A percentile compares a stretch with the other conserved stretches of the same genome.
Conservation (phyloP, 2,797 vertebrate genomes). For the Triplophysa bombifrons region DNA sequence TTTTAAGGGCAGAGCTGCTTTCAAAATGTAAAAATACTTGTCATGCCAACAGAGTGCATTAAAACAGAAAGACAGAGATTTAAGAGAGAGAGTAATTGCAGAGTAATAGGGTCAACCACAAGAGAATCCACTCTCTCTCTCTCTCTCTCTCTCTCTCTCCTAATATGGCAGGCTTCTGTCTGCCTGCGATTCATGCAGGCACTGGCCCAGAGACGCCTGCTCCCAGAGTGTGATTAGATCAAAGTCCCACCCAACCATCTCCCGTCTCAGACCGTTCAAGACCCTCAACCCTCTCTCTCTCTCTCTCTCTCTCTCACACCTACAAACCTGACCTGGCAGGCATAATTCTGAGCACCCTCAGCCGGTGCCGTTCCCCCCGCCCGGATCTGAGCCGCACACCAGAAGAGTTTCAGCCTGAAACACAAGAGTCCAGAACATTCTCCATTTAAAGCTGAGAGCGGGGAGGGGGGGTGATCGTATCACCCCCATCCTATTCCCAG, state of each 20-base stretch:
- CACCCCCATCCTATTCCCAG: conserved; percentile 62
- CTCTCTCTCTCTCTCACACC: conserved; percentile 21
- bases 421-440: conserved; percentile 22
- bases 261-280: conserved; percentile 32
- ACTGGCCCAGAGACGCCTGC: conserved; percentile 75
- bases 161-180: conserved; percentile 81
- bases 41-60: conserved; percentile 1
- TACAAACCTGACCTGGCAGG: conserved; percentile 20
- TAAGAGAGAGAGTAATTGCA: background rate
- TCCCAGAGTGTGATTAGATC: conserved; percentile 81
- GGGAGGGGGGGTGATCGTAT: conserved; percentile 2
- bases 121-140: conserved; percentile 47
- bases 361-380: background rate
- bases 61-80: background rate
- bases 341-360: background rate
- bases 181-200: conserved; percentile 78
- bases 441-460: conserved; percentile 18
- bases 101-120: conserved; percentile 19
- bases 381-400: background rate
- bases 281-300: conserved; percentile 14
- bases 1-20: background rate
- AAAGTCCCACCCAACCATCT: conserved; percentile 58
- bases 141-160: conserved; percentile 74
- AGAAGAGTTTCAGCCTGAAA: background rate
- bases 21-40: background rate